Conservation (phyloP, 1,140 invertebrate genomes). For the Meloidogyne exigua region DNA sequence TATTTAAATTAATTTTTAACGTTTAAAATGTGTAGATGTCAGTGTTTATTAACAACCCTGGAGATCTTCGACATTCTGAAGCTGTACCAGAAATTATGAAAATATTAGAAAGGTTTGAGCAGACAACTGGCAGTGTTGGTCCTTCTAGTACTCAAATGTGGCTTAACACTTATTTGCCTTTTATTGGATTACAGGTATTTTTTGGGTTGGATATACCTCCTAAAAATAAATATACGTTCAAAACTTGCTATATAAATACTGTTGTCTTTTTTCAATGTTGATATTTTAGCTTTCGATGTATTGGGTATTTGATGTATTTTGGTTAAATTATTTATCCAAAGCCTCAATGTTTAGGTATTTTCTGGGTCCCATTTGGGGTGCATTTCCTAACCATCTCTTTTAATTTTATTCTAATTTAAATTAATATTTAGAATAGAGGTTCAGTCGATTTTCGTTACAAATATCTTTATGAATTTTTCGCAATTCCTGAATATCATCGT, state of each 20-base stretch:
- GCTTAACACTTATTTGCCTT: constrained; percentile 59
- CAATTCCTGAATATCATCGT: constrained; percentile 53
- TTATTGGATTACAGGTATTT: constrained; percentile 50
- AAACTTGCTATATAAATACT: no score
- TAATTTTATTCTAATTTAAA: neutral
- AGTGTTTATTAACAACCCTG: constrained; percentile 61
- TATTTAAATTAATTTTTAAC: neutral
- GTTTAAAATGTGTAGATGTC: constrained; percentile 46
- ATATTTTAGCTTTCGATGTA: no score
- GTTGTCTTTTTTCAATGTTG: no score
- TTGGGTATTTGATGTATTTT: no score
- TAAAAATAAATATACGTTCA: no score
- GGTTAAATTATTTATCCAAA: no score
- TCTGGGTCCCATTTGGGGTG: no score
- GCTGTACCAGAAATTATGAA: constrained; percentile 57
- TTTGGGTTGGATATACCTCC: no score
- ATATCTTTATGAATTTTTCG: constrained; percentile 61
- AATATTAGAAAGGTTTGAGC: constrained; percentile 56
- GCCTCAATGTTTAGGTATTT: no score
- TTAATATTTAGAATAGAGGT: constrained; percentile 47
- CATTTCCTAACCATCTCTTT: no score
- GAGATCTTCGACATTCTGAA: constrained; percentile 52
- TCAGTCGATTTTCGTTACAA: constrained; percentile 62
- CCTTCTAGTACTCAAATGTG: constrained; percentile 61
- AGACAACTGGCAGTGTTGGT: constrained; percentile 54